Evolutionary conservation across 2,113 vertebrate genomes (phyloP).

Genomic region (Dinomys branickii): DNA sequence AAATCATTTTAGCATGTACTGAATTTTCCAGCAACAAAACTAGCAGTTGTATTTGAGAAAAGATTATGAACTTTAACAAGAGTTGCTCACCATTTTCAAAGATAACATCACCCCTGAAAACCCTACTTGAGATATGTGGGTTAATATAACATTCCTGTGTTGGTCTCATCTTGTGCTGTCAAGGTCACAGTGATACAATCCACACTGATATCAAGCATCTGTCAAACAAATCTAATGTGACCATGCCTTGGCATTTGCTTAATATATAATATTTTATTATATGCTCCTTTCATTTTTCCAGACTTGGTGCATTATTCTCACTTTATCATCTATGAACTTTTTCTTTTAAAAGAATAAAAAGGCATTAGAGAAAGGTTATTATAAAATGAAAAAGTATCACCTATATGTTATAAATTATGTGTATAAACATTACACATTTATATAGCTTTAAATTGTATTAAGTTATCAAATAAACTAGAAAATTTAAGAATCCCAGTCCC

Average conservation of each 20-base stretch:
- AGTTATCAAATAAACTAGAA: not conserved
- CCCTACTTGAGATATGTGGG: too few species aligned
- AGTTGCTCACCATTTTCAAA: not conserved
- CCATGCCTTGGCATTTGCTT: not conserved
- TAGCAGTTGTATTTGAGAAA: not conserved
- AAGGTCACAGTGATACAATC: not conserved
- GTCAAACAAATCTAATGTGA: not conserved
- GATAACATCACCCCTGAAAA: not conserved
- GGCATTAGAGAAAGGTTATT: not conserved
- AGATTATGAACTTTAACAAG: not conserved
- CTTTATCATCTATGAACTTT: not conserved
- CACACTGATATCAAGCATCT: not conserved
- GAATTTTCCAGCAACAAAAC: conserved; percentile 9
- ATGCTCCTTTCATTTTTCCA: not conserved
- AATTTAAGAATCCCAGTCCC: not conserved
- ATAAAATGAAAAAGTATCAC: not conserved
- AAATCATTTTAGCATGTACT: not conserved
- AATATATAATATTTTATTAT: not conserved
- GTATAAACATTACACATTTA: not conserved
- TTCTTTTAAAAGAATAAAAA: conserved; percentile 51
- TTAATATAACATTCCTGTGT: not conserved
- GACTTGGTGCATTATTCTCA: not conserved
- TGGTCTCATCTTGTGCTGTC: not conserved
- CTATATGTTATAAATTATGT: not conserved
- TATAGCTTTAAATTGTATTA: not conserved